These are phyloP conservation scores for Kryptolebias ocellatus DNA, from an alignment of 2,797 vertebrate genomes.

Conservation along the genomic window DNA sequence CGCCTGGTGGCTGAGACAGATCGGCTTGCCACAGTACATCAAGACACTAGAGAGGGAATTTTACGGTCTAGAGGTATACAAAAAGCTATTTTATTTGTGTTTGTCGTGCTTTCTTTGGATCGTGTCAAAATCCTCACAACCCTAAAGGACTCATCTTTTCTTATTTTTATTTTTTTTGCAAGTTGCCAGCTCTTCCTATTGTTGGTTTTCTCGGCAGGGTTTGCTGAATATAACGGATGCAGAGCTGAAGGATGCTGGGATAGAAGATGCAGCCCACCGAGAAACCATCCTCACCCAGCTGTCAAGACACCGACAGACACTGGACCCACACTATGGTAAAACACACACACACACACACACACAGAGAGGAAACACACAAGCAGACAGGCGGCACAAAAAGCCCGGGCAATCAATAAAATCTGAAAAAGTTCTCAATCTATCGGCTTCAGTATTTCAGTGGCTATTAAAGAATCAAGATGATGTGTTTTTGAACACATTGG, in stretches of 20 bases:
- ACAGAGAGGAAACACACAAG: not conserved
- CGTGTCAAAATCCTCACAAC: not conserved
- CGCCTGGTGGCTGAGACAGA: slow-evolving; percentile 82
- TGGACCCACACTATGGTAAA: slow-evolving; percentile 66
- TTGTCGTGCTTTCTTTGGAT: not conserved
- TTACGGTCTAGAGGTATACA: slow-evolving; percentile 82
- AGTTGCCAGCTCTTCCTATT: not conserved
- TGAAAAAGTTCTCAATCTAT: not conserved
- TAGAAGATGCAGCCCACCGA: slow-evolving; percentile 77
- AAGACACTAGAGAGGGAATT: slow-evolving; percentile 78
- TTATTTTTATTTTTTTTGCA: too few relatives aligned
- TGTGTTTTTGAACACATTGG: not conserved
- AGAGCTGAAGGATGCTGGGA: slow-evolving; percentile 76
- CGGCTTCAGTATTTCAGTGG: too few relatives aligned
- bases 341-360: slow-evolving; percentile 1
- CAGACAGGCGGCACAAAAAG: not conserved
- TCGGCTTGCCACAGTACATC: slow-evolving; percentile 80
- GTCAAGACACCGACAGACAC: slow-evolving; percentile 59
- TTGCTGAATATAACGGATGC: slow-evolving; percentile 73
- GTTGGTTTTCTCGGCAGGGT: slow-evolving; percentile 60
- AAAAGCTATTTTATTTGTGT: not conserved
- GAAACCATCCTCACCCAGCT: slow-evolving; percentile 75
- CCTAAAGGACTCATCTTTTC: not conserved
- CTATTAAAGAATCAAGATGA: not conserved
- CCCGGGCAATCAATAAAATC: not conserved